Percentiles rank a stretch among this genome's conserved stretches.
Evolutionary conservation across 1,140 invertebrate species (phyloP).

Genomic region (Drosophila burlai): DNA sequence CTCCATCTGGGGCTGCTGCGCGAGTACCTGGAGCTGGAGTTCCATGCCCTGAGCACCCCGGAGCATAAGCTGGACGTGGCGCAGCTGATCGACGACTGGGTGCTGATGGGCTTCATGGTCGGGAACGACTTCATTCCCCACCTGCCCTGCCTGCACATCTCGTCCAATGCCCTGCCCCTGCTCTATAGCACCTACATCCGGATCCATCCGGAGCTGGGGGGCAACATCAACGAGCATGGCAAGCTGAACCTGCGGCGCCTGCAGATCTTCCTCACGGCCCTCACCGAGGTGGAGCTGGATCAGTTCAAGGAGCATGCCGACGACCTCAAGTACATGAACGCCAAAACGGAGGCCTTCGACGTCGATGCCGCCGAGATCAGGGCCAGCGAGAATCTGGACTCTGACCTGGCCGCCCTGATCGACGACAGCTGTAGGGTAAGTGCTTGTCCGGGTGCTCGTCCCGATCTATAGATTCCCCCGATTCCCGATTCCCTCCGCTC

Average conservation of each 20-base stretch:
- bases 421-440: conserved; percentile 66
- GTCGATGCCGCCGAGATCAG: conserved; percentile 60
- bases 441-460: background rate
- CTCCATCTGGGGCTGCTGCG: conserved; percentile 96
- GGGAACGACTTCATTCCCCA: conserved; percentile 99
- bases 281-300: conserved; percentile 92
- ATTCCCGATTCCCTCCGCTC: background rate
- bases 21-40: conserved; percentile 97
- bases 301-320: conserved; percentile 94
- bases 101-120: conserved; percentile 97
- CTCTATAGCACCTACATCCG: conserved; percentile 96
- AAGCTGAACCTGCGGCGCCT: conserved; percentile 93
- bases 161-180: conserved; percentile 93
- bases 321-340: conserved; percentile 94
- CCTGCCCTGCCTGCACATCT: conserved; percentile 97
- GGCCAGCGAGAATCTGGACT: conserved; percentile 73
- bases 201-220: conserved; percentile 93
- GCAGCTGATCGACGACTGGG: conserved; percentile 91
- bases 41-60: conserved; percentile 89
- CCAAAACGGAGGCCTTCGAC: conserved; percentile 87
- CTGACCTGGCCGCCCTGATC: conserved; percentile 71
- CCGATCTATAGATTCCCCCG: background rate
- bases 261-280: conserved; percentile 93
- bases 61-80: conserved; percentile 92
- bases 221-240: conserved; percentile 96